Evolutionary conservation across 2,888 invertebrate genomes (phyloP).

Genomic region (Dysmachus trigonus): DNA sequence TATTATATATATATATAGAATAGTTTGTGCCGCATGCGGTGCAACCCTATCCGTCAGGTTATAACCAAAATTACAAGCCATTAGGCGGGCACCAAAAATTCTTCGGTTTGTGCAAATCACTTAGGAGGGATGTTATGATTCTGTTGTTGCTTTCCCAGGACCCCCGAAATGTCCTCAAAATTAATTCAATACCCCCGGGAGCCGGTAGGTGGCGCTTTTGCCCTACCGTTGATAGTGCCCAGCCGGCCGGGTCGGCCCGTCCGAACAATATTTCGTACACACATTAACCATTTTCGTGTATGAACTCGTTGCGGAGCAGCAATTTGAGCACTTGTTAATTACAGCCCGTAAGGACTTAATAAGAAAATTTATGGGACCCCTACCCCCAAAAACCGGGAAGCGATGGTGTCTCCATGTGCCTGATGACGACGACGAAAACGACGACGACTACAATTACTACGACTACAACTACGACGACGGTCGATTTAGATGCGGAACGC

Average conservation of each 20-base stretch:
- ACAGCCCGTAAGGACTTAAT: conserved; percentile 39
- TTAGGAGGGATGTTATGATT: conserved; percentile 14
- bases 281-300: conserved; percentile 41
- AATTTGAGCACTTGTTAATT: conserved; percentile 42
- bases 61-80: conserved; percentile 37
- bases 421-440: background rate
- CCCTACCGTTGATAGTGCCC: background rate
- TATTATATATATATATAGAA: no score
- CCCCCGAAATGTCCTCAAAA: conserved; percentile 25
- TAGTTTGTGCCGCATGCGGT: conserved; percentile 4
- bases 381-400: background rate
- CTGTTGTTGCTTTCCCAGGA: conserved; percentile 11
- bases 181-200: conserved; percentile 32
- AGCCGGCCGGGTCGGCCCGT: background rate
- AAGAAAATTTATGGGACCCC: conserved; percentile 34
- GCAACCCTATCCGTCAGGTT: conserved; percentile 12
- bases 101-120: conserved; percentile 4
- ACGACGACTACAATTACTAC: background rate
- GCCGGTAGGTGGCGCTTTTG: background rate
- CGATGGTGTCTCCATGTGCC: background rate
- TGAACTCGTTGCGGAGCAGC: conserved; percentile 37
- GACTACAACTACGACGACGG: background rate
- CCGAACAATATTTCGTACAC: conserved; percentile 29
- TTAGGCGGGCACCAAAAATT: conserved; percentile 10
- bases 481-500: background rate